Evolutionary conservation across 2,888 invertebrate genomes (phyloP).

Genomic region (Carabus problematicus): DNA sequence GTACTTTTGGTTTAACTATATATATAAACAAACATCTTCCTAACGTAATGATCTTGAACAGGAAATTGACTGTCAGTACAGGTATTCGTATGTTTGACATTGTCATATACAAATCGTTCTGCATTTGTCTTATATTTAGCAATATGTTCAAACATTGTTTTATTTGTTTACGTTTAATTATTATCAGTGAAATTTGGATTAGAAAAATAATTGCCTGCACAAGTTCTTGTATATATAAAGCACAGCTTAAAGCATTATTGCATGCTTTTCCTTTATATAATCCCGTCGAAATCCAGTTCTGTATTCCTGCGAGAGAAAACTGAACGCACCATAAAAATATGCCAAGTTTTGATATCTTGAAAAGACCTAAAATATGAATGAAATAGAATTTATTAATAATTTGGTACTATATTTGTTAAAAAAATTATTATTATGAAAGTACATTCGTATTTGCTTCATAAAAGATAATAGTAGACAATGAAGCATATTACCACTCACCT

Average conservation of each 20-base stretch:
- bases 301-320: not conserved
- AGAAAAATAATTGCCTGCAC: conserved; percentile 9
- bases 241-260: conserved; percentile 20
- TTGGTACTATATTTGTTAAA: too few species aligned
- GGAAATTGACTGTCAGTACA: conserved; percentile 4
- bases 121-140: not conserved
- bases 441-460: not conserved
- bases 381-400: too few species aligned
- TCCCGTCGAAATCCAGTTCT: conserved; percentile 7
- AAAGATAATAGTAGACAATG: not conserved
- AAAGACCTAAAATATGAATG: conserved; percentile 8
- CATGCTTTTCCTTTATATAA: conserved; percentile 6
- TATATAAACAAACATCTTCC: conserved; percentile 13
- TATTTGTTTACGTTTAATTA: conserved; percentile 22
- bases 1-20: conserved; percentile 4
- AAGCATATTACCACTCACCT: conserved; percentile 8
- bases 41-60: conserved; percentile 15
- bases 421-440: not conserved
- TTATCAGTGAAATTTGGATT: conserved; percentile 16
- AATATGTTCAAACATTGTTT: conserved; percentile 12
- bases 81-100: not conserved
- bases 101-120: conserved; percentile 11
- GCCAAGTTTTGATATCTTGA: conserved; percentile 6
- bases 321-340: conserved; percentile 3
- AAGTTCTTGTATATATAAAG: conserved; percentile 18